Conservation (phyloP, 2,888 invertebrate species). For the Drosophila paucipuncta region DNA sequence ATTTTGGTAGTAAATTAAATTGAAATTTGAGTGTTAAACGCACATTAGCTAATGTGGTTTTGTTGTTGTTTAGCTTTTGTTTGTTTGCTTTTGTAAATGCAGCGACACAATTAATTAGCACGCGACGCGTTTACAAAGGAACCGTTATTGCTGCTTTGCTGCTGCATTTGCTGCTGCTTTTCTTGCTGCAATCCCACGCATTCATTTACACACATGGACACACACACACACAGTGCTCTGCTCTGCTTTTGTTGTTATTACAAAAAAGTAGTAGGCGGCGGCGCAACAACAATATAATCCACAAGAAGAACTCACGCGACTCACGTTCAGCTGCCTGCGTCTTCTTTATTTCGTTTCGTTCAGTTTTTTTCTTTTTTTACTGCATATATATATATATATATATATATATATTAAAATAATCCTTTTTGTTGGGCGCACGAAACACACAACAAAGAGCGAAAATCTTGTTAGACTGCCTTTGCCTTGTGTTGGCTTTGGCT, state of each 20-base stretch:
- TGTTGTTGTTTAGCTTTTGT: conserved; percentile 30
- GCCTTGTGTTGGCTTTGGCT: conserved; percentile 56
- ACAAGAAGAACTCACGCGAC: conserved; percentile 40
- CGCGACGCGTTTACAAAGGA: conserved; percentile 48
- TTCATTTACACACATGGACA: conserved; percentile 21
- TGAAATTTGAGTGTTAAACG: conserved; percentile 60
- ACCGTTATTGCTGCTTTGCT: conserved; percentile 28
- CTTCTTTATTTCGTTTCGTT: conserved; percentile 39
- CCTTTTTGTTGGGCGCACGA: conserved; percentile 21
- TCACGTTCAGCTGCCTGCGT: conserved; percentile 28
- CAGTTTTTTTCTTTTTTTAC: conserved; percentile 7
- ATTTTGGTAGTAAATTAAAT: conserved; percentile 54
- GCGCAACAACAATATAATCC: conserved; percentile 39
- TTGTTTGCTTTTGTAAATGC: conserved; percentile 48
- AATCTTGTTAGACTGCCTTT: conserved; percentile 47
- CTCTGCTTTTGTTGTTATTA: conserved; percentile 41
- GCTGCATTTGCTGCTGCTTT: conserved; percentile 16
- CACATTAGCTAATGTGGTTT: conserved; percentile 57
- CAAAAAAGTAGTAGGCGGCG: conserved; percentile 46
- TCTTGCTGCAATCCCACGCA: conserved; percentile 43
- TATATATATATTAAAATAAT: conserved; percentile 47
- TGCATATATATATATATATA: conserved; percentile 1
- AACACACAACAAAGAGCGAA: conserved; percentile 16
- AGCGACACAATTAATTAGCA: conserved; percentile 67
- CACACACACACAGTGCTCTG: conserved; percentile 18